Percentiles rank a stretch among this genome's conserved stretches.
Conservation (phyloP, 2,888 invertebrate species). For the Melipona beecheii region DNA sequence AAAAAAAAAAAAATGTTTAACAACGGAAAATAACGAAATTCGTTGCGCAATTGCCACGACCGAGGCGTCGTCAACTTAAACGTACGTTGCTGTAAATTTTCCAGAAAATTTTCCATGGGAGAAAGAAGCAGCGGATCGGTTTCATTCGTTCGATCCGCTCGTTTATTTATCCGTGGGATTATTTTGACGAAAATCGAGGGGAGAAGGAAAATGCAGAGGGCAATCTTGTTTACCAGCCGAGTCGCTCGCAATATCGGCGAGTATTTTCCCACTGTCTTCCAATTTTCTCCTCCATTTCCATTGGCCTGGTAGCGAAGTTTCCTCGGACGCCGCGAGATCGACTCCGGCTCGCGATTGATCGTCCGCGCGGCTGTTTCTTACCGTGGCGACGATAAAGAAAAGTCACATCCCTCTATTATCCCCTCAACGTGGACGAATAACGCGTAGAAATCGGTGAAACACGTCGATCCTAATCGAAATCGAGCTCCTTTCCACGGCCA, state of each 20-base stretch:
- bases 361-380: neutral
- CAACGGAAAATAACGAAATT: no score
- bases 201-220: slow-evolving; percentile 18
- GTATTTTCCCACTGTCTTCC: slow-evolving; percentile 53
- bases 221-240: slow-evolving; percentile 53
- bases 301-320: slow-evolving; percentile 24
- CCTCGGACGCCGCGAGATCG: slow-evolving; percentile 4
- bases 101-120: no score
- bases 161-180: no score
- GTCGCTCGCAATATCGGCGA: slow-evolving; percentile 53
- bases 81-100: no score
- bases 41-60: no score
- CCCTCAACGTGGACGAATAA: neutral
- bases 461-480: neutral
- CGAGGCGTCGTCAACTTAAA: no score
- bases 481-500: neutral
- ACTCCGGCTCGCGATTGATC: slow-evolving; percentile 33
- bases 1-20: no score
- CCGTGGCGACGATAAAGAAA: slow-evolving; percentile 15
- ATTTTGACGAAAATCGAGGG: neutral
- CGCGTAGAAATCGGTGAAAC: neutral
- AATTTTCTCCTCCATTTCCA: slow-evolving; percentile 64
- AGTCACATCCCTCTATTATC: slow-evolving; percentile 13
- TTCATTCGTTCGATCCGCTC: no score
- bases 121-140: no score